Percentiles rank a stretch among this genome's conserved stretches.
Conservation (phyloP, 2,888 invertebrate species). For the Eupithecia subumbrata region DNA sequence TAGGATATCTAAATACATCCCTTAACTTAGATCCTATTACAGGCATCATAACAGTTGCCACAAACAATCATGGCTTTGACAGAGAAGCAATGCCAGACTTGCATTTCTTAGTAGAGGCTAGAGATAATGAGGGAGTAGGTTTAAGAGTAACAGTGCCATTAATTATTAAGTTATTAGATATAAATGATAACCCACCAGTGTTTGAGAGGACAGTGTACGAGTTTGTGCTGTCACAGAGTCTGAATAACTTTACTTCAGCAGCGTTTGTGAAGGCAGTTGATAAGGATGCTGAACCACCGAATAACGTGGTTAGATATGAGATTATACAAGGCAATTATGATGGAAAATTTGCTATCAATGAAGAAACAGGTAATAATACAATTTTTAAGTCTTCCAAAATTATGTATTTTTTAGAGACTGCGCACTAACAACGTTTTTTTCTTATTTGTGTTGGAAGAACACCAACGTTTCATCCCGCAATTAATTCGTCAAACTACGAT, state of each 20-base stretch:
- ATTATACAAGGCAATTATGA: slow-evolving; percentile 90
- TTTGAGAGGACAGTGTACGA: slow-evolving; percentile 92
- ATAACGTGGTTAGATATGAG: slow-evolving; percentile 93
- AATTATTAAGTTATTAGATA: slow-evolving; percentile 89
- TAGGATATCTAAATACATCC: slow-evolving; percentile 91
- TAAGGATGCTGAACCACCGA: slow-evolving; percentile 92
- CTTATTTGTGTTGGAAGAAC: too few relatives aligned
- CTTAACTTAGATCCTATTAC: slow-evolving; percentile 90
- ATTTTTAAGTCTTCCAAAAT: not conserved
- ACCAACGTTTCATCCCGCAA: too few relatives aligned
- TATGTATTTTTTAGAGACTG: not conserved
- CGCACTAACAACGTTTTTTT: too few relatives aligned
- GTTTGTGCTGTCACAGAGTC: slow-evolving; percentile 90
- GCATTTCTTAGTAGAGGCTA: slow-evolving; percentile 92
- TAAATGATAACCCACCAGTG: slow-evolving; percentile 94
- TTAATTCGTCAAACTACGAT: too few relatives aligned
- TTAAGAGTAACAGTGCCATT: slow-evolving; percentile 89
- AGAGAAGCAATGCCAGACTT: slow-evolving; percentile 91
- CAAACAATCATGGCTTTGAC: slow-evolving; percentile 90
- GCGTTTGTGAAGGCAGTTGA: slow-evolving; percentile 93
- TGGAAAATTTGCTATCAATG: slow-evolving; percentile 89
- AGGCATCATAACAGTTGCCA: slow-evolving; percentile 92
- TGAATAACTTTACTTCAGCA: slow-evolving; percentile 89
- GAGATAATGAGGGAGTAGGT: slow-evolving; percentile 93
- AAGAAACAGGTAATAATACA: slow-evolving; percentile 85